Evolutionary conservation across 2,888 invertebrate species (phyloP).

Genomic region (Dicyrtoma fusca): DNA sequence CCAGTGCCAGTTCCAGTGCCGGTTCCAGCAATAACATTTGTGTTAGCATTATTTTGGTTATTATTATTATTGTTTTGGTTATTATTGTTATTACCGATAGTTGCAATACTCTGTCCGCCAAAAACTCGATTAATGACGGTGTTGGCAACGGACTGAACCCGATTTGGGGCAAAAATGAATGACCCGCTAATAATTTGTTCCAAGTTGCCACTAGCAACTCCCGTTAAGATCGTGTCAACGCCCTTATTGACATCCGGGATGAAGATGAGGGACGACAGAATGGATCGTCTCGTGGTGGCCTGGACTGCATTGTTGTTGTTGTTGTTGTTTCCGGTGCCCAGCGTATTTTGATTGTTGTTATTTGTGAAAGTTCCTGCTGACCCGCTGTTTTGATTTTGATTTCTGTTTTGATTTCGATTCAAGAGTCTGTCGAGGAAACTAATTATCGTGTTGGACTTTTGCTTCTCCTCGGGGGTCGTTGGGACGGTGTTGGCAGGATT

Average conservation of each 20-base stretch:
- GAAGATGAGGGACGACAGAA: conserved; percentile 22
- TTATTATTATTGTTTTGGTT: conserved; percentile 15
- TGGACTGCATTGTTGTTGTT: neutral
- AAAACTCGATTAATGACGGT: conserved; percentile 39
- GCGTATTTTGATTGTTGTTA: neutral
- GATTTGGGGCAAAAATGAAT: conserved; percentile 39
- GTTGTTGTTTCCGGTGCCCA: neutral
- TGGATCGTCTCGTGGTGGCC: conserved; percentile 12
- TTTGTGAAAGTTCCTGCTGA: neutral
- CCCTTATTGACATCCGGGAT: conserved; percentile 39
- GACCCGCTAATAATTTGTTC: conserved; percentile 40
- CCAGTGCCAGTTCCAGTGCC: no score
- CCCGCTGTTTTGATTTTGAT: neutral
- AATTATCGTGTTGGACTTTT: conserved; percentile 8
- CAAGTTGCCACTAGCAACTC: conserved; percentile 36
- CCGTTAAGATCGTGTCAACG: conserved; percentile 38
- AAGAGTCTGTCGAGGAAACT: conserved; percentile 29
- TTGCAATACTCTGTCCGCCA: conserved; percentile 25
- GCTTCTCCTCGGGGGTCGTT: neutral
- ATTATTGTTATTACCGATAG: conserved; percentile 3
- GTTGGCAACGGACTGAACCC: conserved; percentile 38
- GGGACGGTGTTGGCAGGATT: conserved; percentile 20
- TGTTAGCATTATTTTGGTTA: neutral
- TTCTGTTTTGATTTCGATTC: conserved; percentile 23
- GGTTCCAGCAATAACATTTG: neutral